phyloP scores from a whole-genome alignment of 2,113 vertebrate species.

The Tringa solitaria region DNA sequence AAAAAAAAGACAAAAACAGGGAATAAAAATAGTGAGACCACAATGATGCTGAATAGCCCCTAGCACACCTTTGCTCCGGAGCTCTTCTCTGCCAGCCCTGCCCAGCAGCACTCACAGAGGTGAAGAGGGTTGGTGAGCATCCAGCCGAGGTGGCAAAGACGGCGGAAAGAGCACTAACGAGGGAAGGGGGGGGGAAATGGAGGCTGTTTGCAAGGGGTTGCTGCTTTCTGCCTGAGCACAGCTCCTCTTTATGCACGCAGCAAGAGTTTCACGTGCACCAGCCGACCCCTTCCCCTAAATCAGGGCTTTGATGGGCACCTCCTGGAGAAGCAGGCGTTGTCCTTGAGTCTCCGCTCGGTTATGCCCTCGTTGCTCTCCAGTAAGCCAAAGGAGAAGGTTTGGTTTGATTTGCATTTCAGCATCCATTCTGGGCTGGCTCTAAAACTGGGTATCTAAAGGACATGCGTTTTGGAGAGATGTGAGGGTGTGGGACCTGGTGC shows the following conservation, averaged over 20 bases:
- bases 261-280: accelerated
- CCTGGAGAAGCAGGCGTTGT: background rate
- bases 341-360: background rate
- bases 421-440: background rate
- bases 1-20: background rate
- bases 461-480: accelerated
- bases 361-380: background rate
- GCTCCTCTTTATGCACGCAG: background rate
- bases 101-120: background rate
- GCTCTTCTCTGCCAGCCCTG: background rate
- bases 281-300: background rate
- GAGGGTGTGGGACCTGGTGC: background rate
- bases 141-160: background rate
- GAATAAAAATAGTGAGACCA: background rate
- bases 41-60: background rate
- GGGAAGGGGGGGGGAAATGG: background rate
- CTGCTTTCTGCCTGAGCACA: background rate
- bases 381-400: background rate
- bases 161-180: accelerated
- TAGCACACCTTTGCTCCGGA: background rate
- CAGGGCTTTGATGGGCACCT: background rate
- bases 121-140: background rate
- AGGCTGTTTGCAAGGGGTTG: background rate
- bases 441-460: background rate
- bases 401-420: background rate